Conservation (phyloP, 2,113 vertebrate species). For the Tychaedon coryphoeus region DNA sequence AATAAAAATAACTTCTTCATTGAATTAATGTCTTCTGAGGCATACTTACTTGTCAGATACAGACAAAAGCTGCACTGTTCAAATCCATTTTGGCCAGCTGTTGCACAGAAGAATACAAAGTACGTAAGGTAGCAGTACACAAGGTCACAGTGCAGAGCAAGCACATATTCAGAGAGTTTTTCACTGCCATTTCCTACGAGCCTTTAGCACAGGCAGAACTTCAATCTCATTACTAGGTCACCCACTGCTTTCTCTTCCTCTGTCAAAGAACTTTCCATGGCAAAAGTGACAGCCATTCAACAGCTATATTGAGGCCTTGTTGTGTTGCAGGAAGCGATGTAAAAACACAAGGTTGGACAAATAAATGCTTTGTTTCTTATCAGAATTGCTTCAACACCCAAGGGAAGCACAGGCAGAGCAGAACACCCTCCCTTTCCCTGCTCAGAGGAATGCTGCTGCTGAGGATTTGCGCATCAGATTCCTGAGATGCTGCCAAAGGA, state of each 20-base stretch:
- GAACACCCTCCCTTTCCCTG: not conserved
- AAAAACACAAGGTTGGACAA: not conserved
- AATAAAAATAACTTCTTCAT: not conserved
- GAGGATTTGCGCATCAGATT: not conserved
- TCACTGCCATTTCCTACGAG: not conserved
- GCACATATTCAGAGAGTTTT: not conserved
- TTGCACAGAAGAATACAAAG: not conserved
- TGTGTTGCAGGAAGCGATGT: not conserved
- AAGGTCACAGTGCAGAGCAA: not conserved
- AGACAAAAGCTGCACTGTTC: not conserved
- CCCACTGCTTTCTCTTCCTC: not conserved
- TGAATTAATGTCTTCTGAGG: not conserved
- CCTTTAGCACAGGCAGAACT: not conserved
- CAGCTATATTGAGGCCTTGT: not conserved
- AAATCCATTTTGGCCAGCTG: accelerated
- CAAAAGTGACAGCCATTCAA: not conserved
- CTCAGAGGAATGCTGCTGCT: not conserved
- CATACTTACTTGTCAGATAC: not conserved
- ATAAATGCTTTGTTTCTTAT: slow-evolving; percentile 1
- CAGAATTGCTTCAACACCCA: not conserved
- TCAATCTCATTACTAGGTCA: not conserved
- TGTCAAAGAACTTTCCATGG: not conserved
- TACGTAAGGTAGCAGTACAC: not conserved
- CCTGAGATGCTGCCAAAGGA: not conserved
- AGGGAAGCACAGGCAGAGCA: not conserved